These are phyloP conservation scores for Stichopus horrens DNA, from an alignment of 53 echinoderm and acorn worm genomes.

Conservation along the genomic window DNA sequence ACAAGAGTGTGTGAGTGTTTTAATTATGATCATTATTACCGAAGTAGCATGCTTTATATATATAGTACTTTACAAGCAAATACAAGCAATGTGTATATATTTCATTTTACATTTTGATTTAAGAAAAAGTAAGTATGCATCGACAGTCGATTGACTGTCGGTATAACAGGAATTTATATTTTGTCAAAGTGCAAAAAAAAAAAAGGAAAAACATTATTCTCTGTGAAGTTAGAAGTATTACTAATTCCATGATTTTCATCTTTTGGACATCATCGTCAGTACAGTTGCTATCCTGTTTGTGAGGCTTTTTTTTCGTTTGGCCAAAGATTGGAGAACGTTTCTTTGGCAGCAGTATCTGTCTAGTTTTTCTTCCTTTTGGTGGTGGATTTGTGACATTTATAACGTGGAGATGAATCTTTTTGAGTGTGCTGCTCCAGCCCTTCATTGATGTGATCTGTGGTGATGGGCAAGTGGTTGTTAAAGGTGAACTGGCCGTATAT, in stretches of 20 bases:
- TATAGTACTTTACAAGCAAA: not conserved
- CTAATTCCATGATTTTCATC: not conserved
- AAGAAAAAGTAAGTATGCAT: not conserved
- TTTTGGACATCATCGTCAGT: not conserved
- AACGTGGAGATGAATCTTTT: not conserved
- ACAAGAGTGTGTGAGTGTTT: not conserved
- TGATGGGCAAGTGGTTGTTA: not conserved
- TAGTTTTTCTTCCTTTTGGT: not conserved
- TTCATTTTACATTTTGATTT: not conserved
- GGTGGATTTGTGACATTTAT: not conserved
- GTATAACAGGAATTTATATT: slow-evolving; percentile 11
- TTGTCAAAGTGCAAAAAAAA: not conserved
- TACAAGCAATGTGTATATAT: slow-evolving; percentile 14
- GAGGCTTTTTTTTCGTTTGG: not conserved
- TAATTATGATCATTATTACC: not conserved
- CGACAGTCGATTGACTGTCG: slow-evolving; percentile 1
- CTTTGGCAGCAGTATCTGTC: slow-evolving; percentile 7
- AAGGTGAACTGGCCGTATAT: not conserved
- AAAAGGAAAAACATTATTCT: not conserved
- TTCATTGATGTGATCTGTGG: not conserved
- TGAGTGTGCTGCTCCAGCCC: not conserved
- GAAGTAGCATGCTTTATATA: not conserved
- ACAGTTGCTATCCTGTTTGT: not conserved
- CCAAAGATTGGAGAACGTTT: not conserved
- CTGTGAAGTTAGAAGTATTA: not conserved